phyloP scores from a whole-genome alignment of 2,113 vertebrate species.

The Vicugna pacos region DNA sequence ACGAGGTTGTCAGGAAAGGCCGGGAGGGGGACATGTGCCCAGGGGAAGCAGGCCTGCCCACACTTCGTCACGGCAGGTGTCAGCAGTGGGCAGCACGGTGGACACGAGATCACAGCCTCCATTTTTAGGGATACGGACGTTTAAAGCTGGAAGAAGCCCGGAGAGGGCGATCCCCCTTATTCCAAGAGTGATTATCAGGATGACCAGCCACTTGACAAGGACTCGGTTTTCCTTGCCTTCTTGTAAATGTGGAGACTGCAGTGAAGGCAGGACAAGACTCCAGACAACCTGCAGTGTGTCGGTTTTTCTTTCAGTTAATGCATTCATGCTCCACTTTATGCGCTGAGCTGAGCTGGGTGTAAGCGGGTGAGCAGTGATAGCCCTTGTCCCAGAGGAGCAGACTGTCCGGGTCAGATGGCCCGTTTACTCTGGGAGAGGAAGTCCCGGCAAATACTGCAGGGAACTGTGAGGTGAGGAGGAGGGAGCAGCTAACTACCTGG shows the following conservation, averaged over 20 bases:
- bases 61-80: background rate
- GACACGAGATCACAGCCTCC: background rate
- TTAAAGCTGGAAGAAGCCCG: background rate
- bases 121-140: background rate
- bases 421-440: background rate
- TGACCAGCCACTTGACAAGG: background rate
- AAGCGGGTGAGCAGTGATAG: background rate
- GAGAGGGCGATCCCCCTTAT: background rate
- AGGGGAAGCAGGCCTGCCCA: background rate
- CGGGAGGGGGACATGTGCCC: background rate
- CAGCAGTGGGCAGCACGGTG: background rate
- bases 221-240: background rate
- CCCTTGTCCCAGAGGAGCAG: background rate
- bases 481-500: background rate
- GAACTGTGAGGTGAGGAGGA: background rate
- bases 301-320: background rate
- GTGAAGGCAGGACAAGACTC: background rate
- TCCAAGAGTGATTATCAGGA: background rate
- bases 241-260: background rate
- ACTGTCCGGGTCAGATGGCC: background rate
- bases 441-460: background rate
- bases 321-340: background rate
- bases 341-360: background rate
- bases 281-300: background rate
- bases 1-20: background rate